Evolutionary conservation across 2,113 vertebrate species (phyloP).

Genomic region (Ammodytes marinus): DNA sequence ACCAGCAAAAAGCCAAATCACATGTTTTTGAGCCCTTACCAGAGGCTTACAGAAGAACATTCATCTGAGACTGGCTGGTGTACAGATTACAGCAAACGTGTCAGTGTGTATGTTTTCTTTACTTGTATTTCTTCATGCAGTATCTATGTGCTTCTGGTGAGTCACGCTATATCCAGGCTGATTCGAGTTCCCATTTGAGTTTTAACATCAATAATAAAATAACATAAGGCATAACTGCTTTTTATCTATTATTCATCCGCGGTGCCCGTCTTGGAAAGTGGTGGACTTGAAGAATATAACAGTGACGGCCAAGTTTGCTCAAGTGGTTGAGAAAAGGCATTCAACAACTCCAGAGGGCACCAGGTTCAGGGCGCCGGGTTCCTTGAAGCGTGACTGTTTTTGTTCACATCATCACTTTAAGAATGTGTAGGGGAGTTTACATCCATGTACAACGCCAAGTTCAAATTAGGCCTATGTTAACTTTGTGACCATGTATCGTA

Average conservation of each 20-base stretch:
- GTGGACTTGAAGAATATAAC: slow-evolving; percentile 12
- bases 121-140: slow-evolving; percentile 1
- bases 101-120: not conserved
- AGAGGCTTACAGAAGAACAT: slow-evolving; percentile 27
- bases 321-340: not conserved
- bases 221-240: slow-evolving; percentile 37
- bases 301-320: not conserved
- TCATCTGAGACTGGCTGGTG: slow-evolving; percentile 24
- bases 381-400: not conserved
- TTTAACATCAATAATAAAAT: slow-evolving; percentile 69
- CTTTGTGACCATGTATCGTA: not conserved
- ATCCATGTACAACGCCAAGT: not conserved
- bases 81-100: slow-evolving; percentile 25
- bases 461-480: not conserved
- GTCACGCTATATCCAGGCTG: slow-evolving; percentile 18
- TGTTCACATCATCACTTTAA: not conserved
- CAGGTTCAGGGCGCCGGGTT: not conserved
- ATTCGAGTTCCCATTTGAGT: slow-evolving; percentile 17
- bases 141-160: not conserved
- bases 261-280: slow-evolving; percentile 19
- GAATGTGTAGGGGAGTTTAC: not conserved
- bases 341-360: not conserved
- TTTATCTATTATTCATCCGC: slow-evolving; percentile 67
- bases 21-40: slow-evolving; percentile 53
- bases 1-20: slow-evolving; percentile 73